Evolutionary conservation across 1,140 invertebrate genomes (phyloP).

Genomic region (Nixonia krombeini): DNA sequence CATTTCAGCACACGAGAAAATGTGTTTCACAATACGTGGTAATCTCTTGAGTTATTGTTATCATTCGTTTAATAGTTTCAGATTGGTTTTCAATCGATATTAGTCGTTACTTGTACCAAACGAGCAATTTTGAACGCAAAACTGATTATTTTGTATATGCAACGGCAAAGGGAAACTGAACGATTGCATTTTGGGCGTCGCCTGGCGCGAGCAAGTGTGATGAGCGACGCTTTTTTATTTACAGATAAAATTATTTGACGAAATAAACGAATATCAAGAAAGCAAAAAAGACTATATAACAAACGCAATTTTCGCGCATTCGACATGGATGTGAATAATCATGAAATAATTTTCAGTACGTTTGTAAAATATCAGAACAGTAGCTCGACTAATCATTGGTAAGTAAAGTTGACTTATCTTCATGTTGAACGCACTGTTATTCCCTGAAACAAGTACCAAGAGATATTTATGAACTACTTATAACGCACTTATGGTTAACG

Average conservation of each 20-base stretch:
- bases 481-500: too few relatives aligned
- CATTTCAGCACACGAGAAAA: too few relatives aligned
- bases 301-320: conserved; percentile 29
- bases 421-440: background rate
- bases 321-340: conserved; percentile 26
- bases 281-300: conserved; percentile 25
- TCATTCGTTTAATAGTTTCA: too few relatives aligned
- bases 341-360: conserved; percentile 21
- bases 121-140: conserved; percentile 5
- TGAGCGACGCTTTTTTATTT: conserved; percentile 29
- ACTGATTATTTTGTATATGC: too few relatives aligned
- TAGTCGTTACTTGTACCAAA: background rate
- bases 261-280: conserved; percentile 23
- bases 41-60: too few relatives aligned
- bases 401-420: conserved; percentile 6
- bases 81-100: too few relatives aligned
- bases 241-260: conserved; percentile 46
- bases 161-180: too few relatives aligned
- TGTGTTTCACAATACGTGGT: too few relatives aligned
- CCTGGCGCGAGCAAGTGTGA: conserved; percentile 20
- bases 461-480: too few relatives aligned
- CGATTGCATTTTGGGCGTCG: conserved; percentile 6
- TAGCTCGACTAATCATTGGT: conserved; percentile 19
- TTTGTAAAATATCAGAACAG: conserved; percentile 17
- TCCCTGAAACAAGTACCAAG: too few relatives aligned